Base-by-base conservation (phyloP, 2,113 vertebrate species). In the Bubo scandiacus region DNA sequence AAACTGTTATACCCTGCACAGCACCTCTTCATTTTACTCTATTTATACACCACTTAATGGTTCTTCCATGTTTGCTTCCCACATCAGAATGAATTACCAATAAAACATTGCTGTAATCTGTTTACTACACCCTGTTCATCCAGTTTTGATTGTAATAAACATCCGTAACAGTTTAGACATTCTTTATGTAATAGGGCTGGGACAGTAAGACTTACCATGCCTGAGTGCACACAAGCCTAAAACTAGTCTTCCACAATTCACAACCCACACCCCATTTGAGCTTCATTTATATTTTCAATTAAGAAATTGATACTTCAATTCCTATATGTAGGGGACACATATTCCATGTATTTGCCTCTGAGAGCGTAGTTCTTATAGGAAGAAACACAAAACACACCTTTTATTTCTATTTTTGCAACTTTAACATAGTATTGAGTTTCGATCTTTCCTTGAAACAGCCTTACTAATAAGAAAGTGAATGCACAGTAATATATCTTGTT, bases 131-230 rank as follows among this genome's bases (percentile, higher is more conserved):
- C 81, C 85, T 58, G 62, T 42, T 94, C 19, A 95, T 81, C 82
- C 78, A 38, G 81, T 95, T 94, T 94, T 91, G 91, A 75, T 38
- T 94, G 90, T 57, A 79, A 89, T 81, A 88, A 91, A 77, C 89
- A 36, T 6, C 90, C 30, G 1, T 11, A 57, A 36, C 38, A 67
- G 80, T 70, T 92, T 40, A 91, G 68, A 81, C 36, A 6, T 36
- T 42, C 78, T 85, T 65, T 66, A 40, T 22, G 45, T 20, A 59
- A 80, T 29, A 57, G 42, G 59, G 49, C 25, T 38, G 29, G 63
- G 74, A 45, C 59, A 79, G 29, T 45, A 77, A 86, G 38, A 16
- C 40, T 51, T 10, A 10, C 68, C 10, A 6, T 26, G 34, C 49
- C 38, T 8, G 20, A 51, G 3, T 1, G 16, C 25, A 40, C 47